Evolutionary conservation across 2,113 vertebrate genomes (phyloP).

Genomic region (Regulus satrapa): DNA sequence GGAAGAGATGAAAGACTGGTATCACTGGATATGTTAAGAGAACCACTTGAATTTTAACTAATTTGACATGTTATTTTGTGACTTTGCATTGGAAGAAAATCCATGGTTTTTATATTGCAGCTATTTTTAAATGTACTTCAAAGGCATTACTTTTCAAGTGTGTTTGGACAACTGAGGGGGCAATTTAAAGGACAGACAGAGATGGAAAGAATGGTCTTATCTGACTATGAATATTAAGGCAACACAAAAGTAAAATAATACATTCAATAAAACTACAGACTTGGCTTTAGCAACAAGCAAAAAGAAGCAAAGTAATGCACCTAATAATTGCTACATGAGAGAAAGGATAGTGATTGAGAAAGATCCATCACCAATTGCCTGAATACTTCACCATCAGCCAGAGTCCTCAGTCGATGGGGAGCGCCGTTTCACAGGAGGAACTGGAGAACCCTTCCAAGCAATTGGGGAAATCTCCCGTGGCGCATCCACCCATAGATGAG

Average conservation of each 20-base stretch:
- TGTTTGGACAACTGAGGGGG: not conserved
- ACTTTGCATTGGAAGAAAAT: not conserved
- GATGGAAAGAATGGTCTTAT: not conserved
- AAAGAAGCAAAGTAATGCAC: not conserved
- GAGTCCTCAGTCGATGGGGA: accelerated
- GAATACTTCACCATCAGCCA: not conserved
- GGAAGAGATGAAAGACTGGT: not conserved
- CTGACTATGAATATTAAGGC: not conserved
- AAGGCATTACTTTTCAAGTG: not conserved
- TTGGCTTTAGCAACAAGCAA: not conserved
- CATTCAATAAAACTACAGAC: not conserved
- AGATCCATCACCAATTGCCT: not conserved
- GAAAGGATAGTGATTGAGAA: not conserved
- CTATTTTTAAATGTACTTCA: not conserved
- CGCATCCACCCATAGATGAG: accelerated
- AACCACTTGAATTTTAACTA: not conserved
- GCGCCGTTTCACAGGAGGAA: accelerated
- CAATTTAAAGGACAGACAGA: not conserved
- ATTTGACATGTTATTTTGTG: not conserved
- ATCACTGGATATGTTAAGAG: not conserved
- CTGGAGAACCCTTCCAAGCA: not conserved
- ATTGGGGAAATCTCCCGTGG: accelerated
- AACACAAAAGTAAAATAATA: not conserved
- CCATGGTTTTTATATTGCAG: not conserved
- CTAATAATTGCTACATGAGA: not conserved